Evolutionary conservation across 2,113 vertebrate genomes (phyloP).

Genomic region (Scomber colias): DNA sequence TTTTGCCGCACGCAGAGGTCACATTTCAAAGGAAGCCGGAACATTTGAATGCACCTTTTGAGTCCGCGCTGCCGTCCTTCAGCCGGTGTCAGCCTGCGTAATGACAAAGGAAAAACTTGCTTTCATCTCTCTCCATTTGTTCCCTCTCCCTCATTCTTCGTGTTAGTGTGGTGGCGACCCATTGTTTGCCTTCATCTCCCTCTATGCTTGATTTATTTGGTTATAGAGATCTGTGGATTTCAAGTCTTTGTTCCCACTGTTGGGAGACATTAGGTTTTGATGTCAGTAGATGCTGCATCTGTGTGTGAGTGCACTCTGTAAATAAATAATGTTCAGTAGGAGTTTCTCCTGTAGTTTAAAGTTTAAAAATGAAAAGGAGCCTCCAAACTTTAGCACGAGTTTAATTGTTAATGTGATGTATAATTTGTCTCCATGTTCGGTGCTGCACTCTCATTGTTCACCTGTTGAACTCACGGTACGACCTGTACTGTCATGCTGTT

Average conservation of each 20-base stretch:
- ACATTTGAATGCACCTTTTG: slow-evolving; percentile 48
- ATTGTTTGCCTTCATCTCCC: slow-evolving; percentile 66
- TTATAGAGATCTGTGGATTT: slow-evolving; percentile 55
- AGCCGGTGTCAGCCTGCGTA: slow-evolving; percentile 33
- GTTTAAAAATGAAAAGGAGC: slow-evolving; percentile 34
- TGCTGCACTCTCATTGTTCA: too few species aligned
- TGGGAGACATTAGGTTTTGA: slow-evolving; percentile 53
- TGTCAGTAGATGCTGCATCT: slow-evolving; percentile 36
- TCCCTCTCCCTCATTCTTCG: slow-evolving; percentile 33
- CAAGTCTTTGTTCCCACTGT: slow-evolving; percentile 42
- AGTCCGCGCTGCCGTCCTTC: slow-evolving; percentile 46
- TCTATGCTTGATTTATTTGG: slow-evolving; percentile 53
- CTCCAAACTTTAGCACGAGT: slow-evolving; percentile 8
- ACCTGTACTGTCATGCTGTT: too few species aligned
- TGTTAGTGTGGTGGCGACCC: slow-evolving; percentile 44
- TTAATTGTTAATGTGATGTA: too few species aligned
- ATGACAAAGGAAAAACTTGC: slow-evolving; percentile 53
- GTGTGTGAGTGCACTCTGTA: slow-evolving; percentile 21
- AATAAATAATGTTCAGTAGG: slow-evolving; percentile 55
- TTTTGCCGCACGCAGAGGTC: slow-evolving; percentile 29
- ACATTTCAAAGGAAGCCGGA: slow-evolving; percentile 61
- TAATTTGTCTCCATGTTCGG: neutral
- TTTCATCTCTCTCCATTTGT: slow-evolving; percentile 73
- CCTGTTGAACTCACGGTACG: too few species aligned
- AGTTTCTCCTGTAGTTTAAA: slow-evolving; percentile 44